Conservation (phyloP, 2,888 invertebrate genomes). For the Ophion ventricosus region DNA sequence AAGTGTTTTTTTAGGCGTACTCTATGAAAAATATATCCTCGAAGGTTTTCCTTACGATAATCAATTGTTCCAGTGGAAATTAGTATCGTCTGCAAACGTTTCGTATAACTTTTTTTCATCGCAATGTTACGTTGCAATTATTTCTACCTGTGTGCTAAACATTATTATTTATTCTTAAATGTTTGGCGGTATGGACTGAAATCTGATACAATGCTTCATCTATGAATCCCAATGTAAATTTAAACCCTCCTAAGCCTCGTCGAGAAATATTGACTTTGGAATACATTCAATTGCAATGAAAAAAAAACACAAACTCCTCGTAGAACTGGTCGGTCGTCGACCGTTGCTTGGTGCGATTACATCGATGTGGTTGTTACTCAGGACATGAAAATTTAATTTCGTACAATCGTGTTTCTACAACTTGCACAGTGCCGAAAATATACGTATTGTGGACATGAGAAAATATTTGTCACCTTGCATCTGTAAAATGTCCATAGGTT, state of each 20-base stretch:
- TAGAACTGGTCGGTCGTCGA: not conserved
- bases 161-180: not conserved
- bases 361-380: not conserved
- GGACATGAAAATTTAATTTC: not conserved
- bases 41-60: not conserved
- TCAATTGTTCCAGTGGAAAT: not conserved
- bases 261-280: not conserved
- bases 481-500: too few species aligned
- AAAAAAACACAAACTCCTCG: not conserved
- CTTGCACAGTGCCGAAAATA: too few species aligned
- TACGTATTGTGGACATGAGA: too few species aligned
- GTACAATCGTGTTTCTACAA: too few species aligned
- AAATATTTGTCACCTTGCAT: too few species aligned
- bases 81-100: not conserved
- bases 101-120: not conserved
- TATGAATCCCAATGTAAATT: not conserved
- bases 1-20: not conserved
- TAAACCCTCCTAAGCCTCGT: not conserved
- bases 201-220: not conserved
- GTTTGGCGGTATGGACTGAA: not conserved
- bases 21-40: not conserved
- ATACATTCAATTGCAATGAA: not conserved
- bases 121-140: not conserved
- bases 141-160: not conserved
- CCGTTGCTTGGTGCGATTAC: not conserved